These are phyloP conservation scores for Salvator merianae DNA, from an alignment of 2,113 vertebrate genomes.

Conservation along the genomic window DNA sequence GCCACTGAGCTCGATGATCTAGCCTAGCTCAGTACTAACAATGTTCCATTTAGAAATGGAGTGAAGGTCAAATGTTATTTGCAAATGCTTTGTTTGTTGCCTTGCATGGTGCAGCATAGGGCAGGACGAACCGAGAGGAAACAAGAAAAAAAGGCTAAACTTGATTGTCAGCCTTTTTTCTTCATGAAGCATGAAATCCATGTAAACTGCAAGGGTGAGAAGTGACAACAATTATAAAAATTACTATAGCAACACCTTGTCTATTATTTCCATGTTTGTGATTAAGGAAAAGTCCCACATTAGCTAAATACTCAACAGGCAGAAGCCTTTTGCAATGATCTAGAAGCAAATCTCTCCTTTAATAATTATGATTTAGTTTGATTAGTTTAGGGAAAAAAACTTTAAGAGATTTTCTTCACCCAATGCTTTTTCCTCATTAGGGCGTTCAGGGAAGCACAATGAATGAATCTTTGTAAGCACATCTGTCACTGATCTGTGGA, in stretches of 20 bases:
- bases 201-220: neutral
- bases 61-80: neutral
- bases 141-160: neutral
- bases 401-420: neutral
- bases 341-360: conserved; percentile 6
- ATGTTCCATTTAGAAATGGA: neutral
- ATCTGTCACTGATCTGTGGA: neutral
- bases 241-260: conserved; percentile 61
- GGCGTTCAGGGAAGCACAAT: neutral
- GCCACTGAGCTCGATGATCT: neutral
- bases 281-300: conserved; percentile 49
- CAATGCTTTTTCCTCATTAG: neutral
- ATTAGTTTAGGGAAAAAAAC: neutral
- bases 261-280: conserved; percentile 60
- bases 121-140: neutral
- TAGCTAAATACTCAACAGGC: neutral
- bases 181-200: neutral
- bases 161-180: neutral
- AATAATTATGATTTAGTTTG: neutral
- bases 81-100: neutral
- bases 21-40: neutral
- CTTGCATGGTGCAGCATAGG: fast-evolving
- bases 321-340: conserved; percentile 6
- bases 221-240: conserved; percentile 49
- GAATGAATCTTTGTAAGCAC: neutral